Base-by-base conservation (phyloP, 2,888 invertebrate species). In the Nematopogon swammerdamellus region DNA sequence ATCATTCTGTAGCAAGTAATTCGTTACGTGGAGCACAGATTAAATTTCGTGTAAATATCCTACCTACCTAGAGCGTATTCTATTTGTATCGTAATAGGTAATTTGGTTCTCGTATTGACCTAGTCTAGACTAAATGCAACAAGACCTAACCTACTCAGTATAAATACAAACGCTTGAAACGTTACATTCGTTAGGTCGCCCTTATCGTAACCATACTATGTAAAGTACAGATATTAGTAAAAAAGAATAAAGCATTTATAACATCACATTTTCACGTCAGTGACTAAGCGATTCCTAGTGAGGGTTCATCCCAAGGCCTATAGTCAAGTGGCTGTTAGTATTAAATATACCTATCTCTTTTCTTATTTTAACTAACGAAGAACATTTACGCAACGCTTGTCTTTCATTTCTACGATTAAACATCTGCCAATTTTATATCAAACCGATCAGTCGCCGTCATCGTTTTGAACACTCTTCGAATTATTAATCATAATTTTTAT, bases 21-120 rank as follows among this genome's bases (percentile, higher is more conserved):
- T 62, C 62, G 68, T 71, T 25, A 25, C 5, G 8, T 25, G 25
- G 4, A 25, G 25, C 8, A 25, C 25, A 36, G 11, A 36, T 14
- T 14, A 6, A 3, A 36, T 25, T 36, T 36, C 36, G 8, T 36
- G 36, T 36, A 36, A 36, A 36, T 36, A 36, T 25, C n/a, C 36
- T 36, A 36, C 36, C 36, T 36, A 36, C 36, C 36, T 36, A 6
- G 36, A 36, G 8, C 25, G 25, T 25, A 25, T 6, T 14, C 36
- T 36, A 36, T 36, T 36, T 36, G 36, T 14, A 36, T 36, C 36
- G 3, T 14, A 8, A 36, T 36, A 25, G 25, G 25, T 25, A 36
- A 36, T 36, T 36, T 36, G 36, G 36, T 36, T 36, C 36, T 36
- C 36, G 36, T 36, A 36, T 36, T 36, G 3, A 36, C 36, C 36